Percentiles rank a stretch among this genome's conserved stretches.
Evolutionary conservation across 2,113 vertebrate genomes (phyloP).

Genomic region (Sminthopsis crassicaudata): DNA sequence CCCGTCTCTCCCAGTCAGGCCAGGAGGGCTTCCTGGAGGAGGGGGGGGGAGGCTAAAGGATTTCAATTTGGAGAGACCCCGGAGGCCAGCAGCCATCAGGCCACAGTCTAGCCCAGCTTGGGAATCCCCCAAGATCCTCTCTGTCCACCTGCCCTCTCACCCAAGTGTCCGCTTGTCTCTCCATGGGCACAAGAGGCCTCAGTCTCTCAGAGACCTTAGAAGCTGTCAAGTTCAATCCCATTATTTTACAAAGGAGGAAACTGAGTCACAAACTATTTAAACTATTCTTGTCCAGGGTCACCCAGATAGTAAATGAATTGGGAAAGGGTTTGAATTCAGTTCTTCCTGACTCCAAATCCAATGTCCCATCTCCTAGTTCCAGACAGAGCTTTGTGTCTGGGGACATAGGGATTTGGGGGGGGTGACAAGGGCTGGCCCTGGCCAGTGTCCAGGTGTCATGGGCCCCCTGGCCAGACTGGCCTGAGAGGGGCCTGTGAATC

Average conservation of each 20-base stretch:
- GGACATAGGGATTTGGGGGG: too few relatives aligned
- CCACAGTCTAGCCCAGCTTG: neutral
- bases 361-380: neutral
- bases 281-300: neutral
- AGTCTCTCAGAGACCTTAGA: neutral
- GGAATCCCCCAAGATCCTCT: neutral
- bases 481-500: neutral
- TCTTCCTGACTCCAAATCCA: neutral
- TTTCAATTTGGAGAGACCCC: constrained; percentile 1
- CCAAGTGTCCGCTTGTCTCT: neutral
- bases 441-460: neutral
- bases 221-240: neutral
- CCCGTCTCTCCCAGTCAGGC: neutral
- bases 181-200: neutral
- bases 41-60: neutral
- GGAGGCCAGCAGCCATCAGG: neutral
- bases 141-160: neutral
- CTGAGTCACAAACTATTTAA: neutral
- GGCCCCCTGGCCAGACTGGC: neutral
- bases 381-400: neutral
- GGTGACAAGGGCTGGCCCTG: neutral
- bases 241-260: neutral
- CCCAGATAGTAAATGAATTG: neutral
- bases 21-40: neutral
- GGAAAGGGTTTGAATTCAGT: neutral